Base-by-base conservation (phyloP, 2,797 vertebrate species). In the Margarornis squamiger region DNA sequence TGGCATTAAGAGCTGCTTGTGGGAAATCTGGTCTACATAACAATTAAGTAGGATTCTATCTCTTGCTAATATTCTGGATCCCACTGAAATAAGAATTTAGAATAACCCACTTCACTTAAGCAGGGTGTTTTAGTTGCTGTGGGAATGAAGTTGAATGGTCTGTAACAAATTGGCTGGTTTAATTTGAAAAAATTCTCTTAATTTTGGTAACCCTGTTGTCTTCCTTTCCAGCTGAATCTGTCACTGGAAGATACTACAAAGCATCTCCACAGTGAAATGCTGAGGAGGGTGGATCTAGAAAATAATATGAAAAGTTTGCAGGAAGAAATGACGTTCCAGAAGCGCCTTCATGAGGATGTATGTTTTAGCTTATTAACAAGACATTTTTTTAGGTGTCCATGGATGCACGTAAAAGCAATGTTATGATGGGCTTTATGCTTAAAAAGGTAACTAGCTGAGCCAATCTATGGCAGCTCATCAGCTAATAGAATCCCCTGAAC, bases 261-360 rank as follows among this genome's bases (percentile, higher is more conserved):
- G 66, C 98, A 98, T 93, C 97, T 99, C 63, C 97, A 98, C 46
- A 94, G 97, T 8, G 99, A 99, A 97, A 98, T 97, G 95, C 63
- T 99, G 89, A 97, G 92, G 72, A 97, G 98, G 29, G 98, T 98
- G 18, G 98, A 99, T 23, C 58, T 98, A 71, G 98, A 99, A 97
- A 99, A 98, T 96, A 96, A 98, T 84, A 79, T 97, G 71, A 98
- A 98, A 91, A 98, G 98, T 8, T 87, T 98, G 27, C 97, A 96
- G 55, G 99, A 99, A 90, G 98, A 99, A 96, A 94, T 98, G n/a
- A 97, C 93, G 5, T 98, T 99, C 65, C 98, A 98, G 96, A 98
- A 96, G 90, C 97, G 93, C 90, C 96, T 99, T 88, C 94, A 97
- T 6, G 97, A 98, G 78, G 98, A 99, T 96, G 99, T 99, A 97